Evolutionary conservation across 2,888 invertebrate species (phyloP).

Genomic region (Lacanobia wlatinum): DNA sequence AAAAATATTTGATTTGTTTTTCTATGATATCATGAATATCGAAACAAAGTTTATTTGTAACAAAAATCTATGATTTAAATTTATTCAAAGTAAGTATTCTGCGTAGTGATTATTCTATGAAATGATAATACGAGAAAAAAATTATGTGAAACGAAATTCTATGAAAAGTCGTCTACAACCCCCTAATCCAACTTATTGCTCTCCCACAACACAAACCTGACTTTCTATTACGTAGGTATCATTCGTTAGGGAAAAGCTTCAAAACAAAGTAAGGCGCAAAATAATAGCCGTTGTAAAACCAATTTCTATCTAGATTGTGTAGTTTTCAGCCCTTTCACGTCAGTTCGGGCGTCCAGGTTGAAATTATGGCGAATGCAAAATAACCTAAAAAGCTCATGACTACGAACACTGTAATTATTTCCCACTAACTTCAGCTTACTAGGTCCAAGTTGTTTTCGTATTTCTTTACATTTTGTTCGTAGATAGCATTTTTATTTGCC

Average conservation of each 20-base stretch:
- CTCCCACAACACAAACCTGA: not conserved
- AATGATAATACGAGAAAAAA: too few species aligned
- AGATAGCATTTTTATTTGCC: slow-evolving; percentile 7
- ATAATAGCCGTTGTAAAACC: slow-evolving; percentile 3
- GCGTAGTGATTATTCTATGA: too few species aligned
- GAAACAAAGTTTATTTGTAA: too few species aligned
- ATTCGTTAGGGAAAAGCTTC: slow-evolving; percentile 3
- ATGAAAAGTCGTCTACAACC: too few species aligned
- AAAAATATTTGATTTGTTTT: too few species aligned
- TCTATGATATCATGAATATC: too few species aligned
- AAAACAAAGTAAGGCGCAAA: slow-evolving; percentile 22
- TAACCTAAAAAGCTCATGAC: slow-evolving; percentile 69
- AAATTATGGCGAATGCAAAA: slow-evolving; percentile 67
- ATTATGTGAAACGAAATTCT: too few species aligned
- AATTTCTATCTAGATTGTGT: slow-evolving; percentile 12
- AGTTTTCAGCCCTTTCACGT: slow-evolving; percentile 8
- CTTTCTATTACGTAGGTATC: not conserved
- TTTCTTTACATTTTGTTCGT: slow-evolving; percentile 54
- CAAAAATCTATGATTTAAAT: too few species aligned
- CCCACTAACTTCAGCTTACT: slow-evolving; percentile 71
- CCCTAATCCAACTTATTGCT: not conserved
- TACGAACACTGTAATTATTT: slow-evolving; percentile 76
- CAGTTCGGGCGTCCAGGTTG: slow-evolving; percentile 18
- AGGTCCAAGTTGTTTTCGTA: slow-evolving; percentile 62
- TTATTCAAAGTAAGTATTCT: too few species aligned